Evolutionary conservation across 2,797 vertebrate genomes (phyloP).

Genomic region (Sebastes nivosus): DNA sequence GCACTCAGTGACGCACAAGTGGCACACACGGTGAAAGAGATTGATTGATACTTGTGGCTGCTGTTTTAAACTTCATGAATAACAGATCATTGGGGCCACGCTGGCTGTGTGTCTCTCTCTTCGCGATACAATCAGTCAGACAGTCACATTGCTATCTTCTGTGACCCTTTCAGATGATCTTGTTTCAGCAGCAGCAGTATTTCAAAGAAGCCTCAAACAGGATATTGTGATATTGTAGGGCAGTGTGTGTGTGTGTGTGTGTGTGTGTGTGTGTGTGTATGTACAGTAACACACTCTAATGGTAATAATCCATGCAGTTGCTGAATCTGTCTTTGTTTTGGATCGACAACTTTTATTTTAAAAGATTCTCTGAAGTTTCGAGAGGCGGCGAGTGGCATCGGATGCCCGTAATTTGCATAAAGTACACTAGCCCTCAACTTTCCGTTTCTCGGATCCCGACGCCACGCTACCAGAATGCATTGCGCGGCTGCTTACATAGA

Average conservation of each 20-base stretch:
- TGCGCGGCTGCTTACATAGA: too few species aligned
- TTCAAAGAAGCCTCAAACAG: conserved; percentile 28
- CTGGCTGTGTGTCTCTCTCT: neutral
- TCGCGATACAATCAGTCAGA: conserved; percentile 6
- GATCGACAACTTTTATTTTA: too few species aligned
- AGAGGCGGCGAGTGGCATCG: too few species aligned
- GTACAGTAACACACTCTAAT: neutral
- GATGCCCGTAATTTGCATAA: too few species aligned
- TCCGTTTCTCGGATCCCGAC: too few species aligned
- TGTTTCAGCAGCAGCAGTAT: neutral
- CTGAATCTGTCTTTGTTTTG: too few species aligned
- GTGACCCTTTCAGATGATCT: conserved; percentile 7
- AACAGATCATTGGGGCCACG: conserved; percentile 28
- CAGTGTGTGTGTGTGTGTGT: too few species aligned
- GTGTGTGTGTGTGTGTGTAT: neutral
- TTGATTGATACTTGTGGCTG: conserved; percentile 61
- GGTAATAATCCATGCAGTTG: too few species aligned
- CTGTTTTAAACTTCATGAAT: conserved; percentile 63
- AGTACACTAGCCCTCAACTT: too few species aligned
- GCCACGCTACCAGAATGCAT: too few species aligned
- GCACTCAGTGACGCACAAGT: conserved; percentile 72
- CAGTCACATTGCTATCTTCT: conserved; percentile 9
- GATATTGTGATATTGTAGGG: conserved; percentile 47
- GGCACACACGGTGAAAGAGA: conserved; percentile 53
- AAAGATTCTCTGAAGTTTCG: too few species aligned